Evolutionary conservation across 2,113 vertebrate genomes (phyloP), one percentile per base, ranked within the genome.

Genomic region (Falcunculus frontatus): DNA sequence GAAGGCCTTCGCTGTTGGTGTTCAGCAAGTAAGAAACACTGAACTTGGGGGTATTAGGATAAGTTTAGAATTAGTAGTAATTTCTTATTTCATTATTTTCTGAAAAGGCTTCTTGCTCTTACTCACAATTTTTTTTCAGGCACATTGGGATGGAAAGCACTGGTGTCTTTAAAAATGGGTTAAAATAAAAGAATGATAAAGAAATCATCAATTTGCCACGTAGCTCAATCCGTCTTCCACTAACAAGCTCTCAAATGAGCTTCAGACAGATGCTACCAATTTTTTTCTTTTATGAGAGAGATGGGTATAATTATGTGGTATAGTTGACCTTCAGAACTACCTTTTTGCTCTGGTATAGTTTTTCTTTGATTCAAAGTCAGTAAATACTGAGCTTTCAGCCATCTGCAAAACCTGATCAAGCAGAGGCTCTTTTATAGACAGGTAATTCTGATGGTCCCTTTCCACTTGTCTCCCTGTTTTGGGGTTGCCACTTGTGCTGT

Each of bases 1-100:
- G 84, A 99, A 99, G 94, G 99, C 99, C 47, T 99, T 99, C 9
- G 99, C 99, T 93, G 99, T 99, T 96, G 98, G 98, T 96, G 99
- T 99, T 91, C 99, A 99, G 91, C 99, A 99, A 97, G 99, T 99
- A 98, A 93, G 92, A 73, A 81, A 47, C 15, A 17, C 18, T 52
- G 68, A 68, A 57, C 59, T 14, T 33, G 16, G 69, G 60, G 30
- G 22, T 74, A 35, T 72, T 75, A 55, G 64, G 25, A 80, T 59
- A 59, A 70, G 5, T 73, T 72, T 33, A 56, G 57, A 77, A 32
- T 53, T 76, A 35, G 23, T 16, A 26, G 26, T 69, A 22, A 18
- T 69, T 76, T 78, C 14, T 70, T 67, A 8, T 16, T 90, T 69
- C 5, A 10, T 27, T 73, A 9, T 56, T 62, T 57, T 41, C 20